Base-by-base conservation (phyloP, 53 echinoderm and acorn worm species). In the Actinopyga echinites region DNA sequence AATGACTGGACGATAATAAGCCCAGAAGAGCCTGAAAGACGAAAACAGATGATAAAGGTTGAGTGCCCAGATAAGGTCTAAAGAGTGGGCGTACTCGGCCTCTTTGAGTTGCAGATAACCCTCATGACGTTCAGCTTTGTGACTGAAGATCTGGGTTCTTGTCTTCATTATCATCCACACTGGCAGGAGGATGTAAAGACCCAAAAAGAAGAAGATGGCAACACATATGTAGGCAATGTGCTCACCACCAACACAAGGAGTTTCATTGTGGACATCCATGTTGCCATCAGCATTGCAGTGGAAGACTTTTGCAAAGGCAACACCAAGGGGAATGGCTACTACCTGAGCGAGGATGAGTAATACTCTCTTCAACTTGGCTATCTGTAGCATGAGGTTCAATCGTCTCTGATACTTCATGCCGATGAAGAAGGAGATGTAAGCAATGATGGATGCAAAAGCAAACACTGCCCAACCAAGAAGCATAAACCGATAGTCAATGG, bases 101-200 rank as follows among this genome's bases (percentile, higher is more conserved):
- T 97, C 99, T 77, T 97, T 97, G 64, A 97, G 92, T 75, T 94
- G 99, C 12, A 97, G 84, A 62, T 92, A 92, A n/a, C 93, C 94
- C 75, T 97, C 99, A 57, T 97, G 99, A 38, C 99, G 87, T 59
- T 97, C 85, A 24, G 91, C 80, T 64, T 89, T 90, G 42, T 85
- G 79, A 79, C 87, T 94, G 67, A 97, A 91, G 74, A 97, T 84
- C 89, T 97, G 99, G 7, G 83, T 75, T 21, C 86, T 80, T 32
- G 89, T 90, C 92, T 97, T 97, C 75, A 86, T 82, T 38, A 97
- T 89, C 92, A 97, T 90, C 99, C 99, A 97, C 23, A 92, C 82
- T 10, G 99, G 99, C 5, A 93, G 82, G 60, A 97, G 55, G 58
- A 97, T 86, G 85, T 88, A 97, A 26, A 93, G 69, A 12, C 90